A percentile compares a stretch with the other conserved stretches of the same genome.
These are phyloP conservation scores for Lasioglossum figueresi DNA, from an alignment of 2,888 invertebrate genomes.

Conservation along the genomic window DNA sequence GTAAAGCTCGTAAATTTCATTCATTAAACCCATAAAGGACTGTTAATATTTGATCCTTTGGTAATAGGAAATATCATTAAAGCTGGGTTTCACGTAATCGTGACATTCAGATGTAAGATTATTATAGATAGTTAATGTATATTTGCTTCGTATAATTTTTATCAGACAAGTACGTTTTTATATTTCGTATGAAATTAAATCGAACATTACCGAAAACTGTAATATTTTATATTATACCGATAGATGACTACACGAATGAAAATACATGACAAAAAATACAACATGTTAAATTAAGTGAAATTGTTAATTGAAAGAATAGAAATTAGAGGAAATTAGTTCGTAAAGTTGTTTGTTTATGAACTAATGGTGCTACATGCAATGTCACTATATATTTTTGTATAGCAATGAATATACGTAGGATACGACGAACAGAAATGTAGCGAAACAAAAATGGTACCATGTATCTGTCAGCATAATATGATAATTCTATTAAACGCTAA, in stretches of 20 bases:
- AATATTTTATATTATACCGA: slow-evolving; percentile 25
- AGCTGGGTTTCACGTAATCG: slow-evolving; percentile 6
- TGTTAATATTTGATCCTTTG: slow-evolving; percentile 24
- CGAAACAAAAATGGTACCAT: slow-evolving; percentile 11
- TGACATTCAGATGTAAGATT: slow-evolving; percentile 17
- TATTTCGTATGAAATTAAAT: background rate
- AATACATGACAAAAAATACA: slow-evolving; percentile 7
- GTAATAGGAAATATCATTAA: slow-evolving; percentile 18
- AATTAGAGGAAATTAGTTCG: slow-evolving; percentile 32
- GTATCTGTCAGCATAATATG: slow-evolving; percentile 33
- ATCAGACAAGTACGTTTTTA: background rate
- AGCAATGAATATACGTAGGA: slow-evolving; percentile 47
- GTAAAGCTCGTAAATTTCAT: slow-evolving; percentile 10
- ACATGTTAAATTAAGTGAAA: slow-evolving; percentile 21
- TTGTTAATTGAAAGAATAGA: slow-evolving; percentile 21
- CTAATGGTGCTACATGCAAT: slow-evolving; percentile 52
- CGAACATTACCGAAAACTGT: background rate
- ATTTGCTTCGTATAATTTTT: slow-evolving; percentile 12
- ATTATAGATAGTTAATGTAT: slow-evolving; percentile 13
- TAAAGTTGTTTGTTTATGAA: slow-evolving; percentile 43
- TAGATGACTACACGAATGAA: slow-evolving; percentile 9
- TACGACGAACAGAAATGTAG: slow-evolving; percentile 28
- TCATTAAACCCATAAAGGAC: background rate
- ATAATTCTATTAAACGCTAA: slow-evolving; percentile 37
- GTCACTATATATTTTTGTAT: slow-evolving; percentile 66